Evolutionary conservation across 1,140 invertebrate species (phyloP).

Genomic region (Aleiodes sp.): DNA sequence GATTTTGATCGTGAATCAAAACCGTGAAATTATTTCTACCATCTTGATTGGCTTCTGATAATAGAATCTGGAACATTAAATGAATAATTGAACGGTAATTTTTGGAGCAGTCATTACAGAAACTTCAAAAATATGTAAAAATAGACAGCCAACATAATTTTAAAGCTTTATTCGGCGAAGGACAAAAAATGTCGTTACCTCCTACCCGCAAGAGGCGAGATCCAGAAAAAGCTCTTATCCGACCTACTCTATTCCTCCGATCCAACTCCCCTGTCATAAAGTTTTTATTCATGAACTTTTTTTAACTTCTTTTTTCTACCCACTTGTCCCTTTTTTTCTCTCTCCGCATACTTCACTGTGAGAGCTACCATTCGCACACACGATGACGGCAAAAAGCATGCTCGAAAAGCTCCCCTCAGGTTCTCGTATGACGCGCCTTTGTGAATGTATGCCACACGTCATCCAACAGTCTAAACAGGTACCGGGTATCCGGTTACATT

Average conservation of each 20-base stretch:
- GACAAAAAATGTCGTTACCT: slow-evolving; percentile 54
- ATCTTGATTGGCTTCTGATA: too few species aligned
- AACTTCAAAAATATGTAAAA: too few species aligned
- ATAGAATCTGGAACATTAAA: too few species aligned
- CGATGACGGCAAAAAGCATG: slow-evolving; percentile 46
- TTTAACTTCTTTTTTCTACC: not conserved
- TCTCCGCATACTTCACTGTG: not conserved
- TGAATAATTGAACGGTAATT: too few species aligned
- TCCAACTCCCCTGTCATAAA: not conserved
- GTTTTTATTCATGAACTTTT: not conserved
- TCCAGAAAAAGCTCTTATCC: slow-evolving; percentile 54
- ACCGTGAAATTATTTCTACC: too few species aligned
- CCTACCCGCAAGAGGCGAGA: slow-evolving; percentile 45
- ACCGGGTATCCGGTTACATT: slow-evolving; percentile 8
- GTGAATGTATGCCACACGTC: slow-evolving; percentile 17
- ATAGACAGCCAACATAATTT: too few species aligned
- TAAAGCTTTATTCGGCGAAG: too few species aligned
- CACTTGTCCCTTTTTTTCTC: not conserved
- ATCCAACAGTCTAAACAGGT: slow-evolving; percentile 16
- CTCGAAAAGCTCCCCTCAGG: slow-evolving; percentile 42
- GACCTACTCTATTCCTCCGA: not conserved
- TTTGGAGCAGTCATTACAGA: too few species aligned
- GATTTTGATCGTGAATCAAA: too few species aligned
- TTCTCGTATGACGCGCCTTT: slow-evolving; percentile 11
- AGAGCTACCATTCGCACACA: slow-evolving; percentile 36